phyloP scores from a whole-genome alignment of 2,888 invertebrate species.

The Penaeus monodon region DNA sequence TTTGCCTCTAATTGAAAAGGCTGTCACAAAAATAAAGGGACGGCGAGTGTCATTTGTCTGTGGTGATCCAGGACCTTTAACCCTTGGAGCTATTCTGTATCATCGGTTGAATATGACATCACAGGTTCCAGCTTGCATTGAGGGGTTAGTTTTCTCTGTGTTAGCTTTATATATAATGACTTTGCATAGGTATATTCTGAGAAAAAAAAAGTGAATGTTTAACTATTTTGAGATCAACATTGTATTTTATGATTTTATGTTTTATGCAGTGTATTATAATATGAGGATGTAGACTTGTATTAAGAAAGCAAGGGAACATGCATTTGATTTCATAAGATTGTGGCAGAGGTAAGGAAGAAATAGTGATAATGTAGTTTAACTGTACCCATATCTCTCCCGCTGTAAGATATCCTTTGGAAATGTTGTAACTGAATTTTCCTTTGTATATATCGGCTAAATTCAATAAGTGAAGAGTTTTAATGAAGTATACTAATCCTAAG shows the following conservation, averaged over 20 bases:
- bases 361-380: too few species aligned
- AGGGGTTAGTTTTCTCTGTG: background rate
- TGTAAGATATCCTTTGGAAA: too few species aligned
- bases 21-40: background rate
- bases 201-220: background rate
- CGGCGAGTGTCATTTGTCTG: background rate
- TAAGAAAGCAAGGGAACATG: too few species aligned
- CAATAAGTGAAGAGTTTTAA: background rate
- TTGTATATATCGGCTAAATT: background rate
- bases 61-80: background rate
- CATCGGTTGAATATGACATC: background rate
- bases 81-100: constrained; percentile 2
- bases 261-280: too few species aligned
- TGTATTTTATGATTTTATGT: too few species aligned
- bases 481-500: too few species aligned
- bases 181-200: background rate
- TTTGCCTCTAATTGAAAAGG: background rate
- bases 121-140: background rate
- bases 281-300: too few species aligned
- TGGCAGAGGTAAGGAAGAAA: too few species aligned
- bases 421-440: too few species aligned
- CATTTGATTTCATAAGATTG: too few species aligned
- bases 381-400: too few species aligned
- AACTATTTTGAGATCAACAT: background rate
- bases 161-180: background rate